phyloP scores from a whole-genome alignment of 2,888 invertebrate species.

The Cyrtodaria siliqua region DNA sequence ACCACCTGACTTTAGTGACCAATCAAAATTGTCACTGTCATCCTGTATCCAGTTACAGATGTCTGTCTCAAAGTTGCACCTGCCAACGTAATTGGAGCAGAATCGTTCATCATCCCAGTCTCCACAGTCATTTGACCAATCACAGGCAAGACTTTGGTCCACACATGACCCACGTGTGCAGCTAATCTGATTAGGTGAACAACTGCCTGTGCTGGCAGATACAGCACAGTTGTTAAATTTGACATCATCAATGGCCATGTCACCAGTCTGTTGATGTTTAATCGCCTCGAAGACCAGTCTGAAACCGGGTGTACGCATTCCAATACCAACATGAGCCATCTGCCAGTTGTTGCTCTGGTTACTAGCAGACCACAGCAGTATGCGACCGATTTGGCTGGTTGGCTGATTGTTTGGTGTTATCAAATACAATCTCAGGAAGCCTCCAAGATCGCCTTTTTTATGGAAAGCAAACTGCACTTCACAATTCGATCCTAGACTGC shows the following conservation, averaged over 20 bases:
- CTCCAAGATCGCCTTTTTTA: constrained; percentile 64
- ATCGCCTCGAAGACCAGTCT: constrained; percentile 78
- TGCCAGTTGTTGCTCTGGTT: constrained; percentile 75
- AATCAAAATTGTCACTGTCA: constrained; percentile 80
- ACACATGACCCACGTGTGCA: constrained; percentile 78
- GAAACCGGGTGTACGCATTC: constrained; percentile 71
- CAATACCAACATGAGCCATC: constrained; percentile 73
- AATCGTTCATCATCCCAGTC: constrained; percentile 80
- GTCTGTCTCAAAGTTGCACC: constrained; percentile 81
- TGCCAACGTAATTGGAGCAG: constrained; percentile 71
- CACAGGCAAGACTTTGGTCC: constrained; percentile 74
- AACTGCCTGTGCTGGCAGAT: constrained; percentile 43
- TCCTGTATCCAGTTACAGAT: constrained; percentile 81
- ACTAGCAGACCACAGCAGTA: constrained; percentile 74
- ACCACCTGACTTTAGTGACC: constrained; percentile 74
- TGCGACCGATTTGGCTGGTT: constrained; percentile 49
- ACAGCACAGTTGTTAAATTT: constrained; percentile 73
- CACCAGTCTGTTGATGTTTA: constrained; percentile 63
- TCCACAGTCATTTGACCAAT: constrained; percentile 82
- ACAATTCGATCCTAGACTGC: constrained; percentile 73
- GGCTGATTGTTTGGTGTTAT: constrained; percentile 66
- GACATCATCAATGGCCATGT: constrained; percentile 83
- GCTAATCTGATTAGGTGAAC: constrained; percentile 74
- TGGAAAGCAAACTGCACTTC: constrained; percentile 73
- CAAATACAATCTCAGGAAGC: constrained; percentile 66